Evolutionary conservation across 1,140 invertebrate genomes (phyloP).

Genomic region (Drosophila pruinosa): DNA sequence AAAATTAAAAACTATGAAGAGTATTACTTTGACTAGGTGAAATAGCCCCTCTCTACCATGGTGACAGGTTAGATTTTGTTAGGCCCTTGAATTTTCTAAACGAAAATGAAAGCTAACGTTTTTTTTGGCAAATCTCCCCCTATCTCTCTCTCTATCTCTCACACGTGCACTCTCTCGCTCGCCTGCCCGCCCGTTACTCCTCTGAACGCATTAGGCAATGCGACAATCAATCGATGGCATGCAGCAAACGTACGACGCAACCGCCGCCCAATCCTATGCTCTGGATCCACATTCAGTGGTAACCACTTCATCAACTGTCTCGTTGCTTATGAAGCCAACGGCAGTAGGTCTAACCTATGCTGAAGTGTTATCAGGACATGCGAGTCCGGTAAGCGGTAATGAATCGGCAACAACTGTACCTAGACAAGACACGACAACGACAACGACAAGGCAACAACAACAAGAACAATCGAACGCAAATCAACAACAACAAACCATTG

Average conservation of each 20-base stretch:
- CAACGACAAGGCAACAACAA: conserved; percentile 19
- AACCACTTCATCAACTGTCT: conserved; percentile 80
- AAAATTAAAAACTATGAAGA: conserved; percentile 43
- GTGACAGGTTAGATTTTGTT: conserved; percentile 38
- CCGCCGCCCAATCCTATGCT: conserved; percentile 87
- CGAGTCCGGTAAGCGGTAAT: conserved; percentile 81
- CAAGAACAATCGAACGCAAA: conserved; percentile 12
- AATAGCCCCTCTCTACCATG: neutral
- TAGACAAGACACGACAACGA: conserved; percentile 27
- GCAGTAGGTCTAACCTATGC: conserved; percentile 84
- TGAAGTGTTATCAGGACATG: conserved; percentile 82
- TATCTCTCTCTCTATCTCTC: conserved; percentile 71
- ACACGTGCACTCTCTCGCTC: conserved; percentile 45
- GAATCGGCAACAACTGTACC: conserved; percentile 53
- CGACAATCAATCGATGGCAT: conserved; percentile 86
- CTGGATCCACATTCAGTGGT: conserved; percentile 89
- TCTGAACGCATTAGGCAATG: conserved; percentile 87
- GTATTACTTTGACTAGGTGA: conserved; percentile 24
- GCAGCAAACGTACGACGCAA: conserved; percentile 87
- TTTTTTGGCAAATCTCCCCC: conserved; percentile 82
- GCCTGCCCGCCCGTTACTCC: conserved; percentile 32
- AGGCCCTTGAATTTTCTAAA: conserved; percentile 57
- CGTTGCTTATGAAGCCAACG: conserved; percentile 81
- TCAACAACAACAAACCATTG: conserved; percentile 16
- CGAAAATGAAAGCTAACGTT: conserved; percentile 73